These are phyloP conservation scores for Eulacestoma nigropectus DNA, from an alignment of 2,113 vertebrate species.

Conservation along the genomic window DNA sequence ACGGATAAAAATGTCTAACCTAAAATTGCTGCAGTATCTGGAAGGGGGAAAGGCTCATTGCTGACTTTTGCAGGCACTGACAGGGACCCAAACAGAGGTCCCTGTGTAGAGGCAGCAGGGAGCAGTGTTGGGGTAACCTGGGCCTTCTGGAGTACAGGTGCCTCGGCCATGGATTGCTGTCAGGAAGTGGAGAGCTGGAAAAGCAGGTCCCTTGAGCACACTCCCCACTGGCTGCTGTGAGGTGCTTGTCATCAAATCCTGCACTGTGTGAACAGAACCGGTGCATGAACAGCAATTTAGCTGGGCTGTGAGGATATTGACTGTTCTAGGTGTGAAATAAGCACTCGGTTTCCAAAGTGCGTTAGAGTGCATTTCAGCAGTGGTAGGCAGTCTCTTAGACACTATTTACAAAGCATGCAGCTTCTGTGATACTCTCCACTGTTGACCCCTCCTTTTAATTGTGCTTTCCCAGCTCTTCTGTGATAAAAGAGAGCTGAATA, in stretches of 20 bases:
- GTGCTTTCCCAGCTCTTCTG: background rate
- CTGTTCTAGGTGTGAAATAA: background rate
- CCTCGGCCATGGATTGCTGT: rapidly evolving
- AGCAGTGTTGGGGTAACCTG: background rate
- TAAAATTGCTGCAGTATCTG: background rate
- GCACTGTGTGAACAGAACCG: background rate
- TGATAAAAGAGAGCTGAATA: background rate
- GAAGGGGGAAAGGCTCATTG: background rate
- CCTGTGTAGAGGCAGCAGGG: background rate
- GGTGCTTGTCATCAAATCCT: background rate
- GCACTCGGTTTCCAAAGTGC: background rate
- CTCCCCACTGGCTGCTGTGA: background rate
- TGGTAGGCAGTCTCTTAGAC: background rate
- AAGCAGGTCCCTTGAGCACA: background rate
- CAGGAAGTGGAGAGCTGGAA: background rate
- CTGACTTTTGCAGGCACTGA: background rate
- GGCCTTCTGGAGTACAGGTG: background rate
- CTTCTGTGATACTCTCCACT: background rate
- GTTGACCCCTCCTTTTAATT: background rate
- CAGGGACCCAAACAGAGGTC: background rate
- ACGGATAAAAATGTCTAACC: background rate
- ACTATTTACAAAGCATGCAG: background rate
- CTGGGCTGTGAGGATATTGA: background rate
- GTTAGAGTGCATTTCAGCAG: background rate
- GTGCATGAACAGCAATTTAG: background rate